Percentiles rank a stretch among this genome's conserved stretches.
Conservation (phyloP, 1,140 invertebrate species). For the Drosophila serrata region DNA sequence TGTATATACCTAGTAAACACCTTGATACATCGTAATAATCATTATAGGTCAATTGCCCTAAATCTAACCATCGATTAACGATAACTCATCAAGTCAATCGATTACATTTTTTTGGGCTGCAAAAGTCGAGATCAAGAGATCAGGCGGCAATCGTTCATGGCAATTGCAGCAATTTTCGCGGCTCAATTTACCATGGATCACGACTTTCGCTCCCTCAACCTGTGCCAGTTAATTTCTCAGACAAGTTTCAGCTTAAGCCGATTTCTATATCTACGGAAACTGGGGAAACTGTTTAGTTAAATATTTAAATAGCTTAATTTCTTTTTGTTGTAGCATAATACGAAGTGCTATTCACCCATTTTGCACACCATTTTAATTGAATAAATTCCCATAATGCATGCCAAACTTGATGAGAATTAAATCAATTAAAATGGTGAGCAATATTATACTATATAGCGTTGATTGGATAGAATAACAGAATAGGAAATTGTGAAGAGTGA, state of each 20-base stretch:
- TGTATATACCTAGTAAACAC: not conserved
- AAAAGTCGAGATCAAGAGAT: slow-evolving; percentile 8
- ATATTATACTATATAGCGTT: not conserved
- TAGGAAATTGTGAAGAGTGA: slow-evolving; percentile 1
- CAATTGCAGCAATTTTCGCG: slow-evolving; percentile 33
- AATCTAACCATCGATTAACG: slow-evolving; percentile 11
- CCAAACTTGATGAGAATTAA: not conserved
- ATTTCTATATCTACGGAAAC: not conserved
- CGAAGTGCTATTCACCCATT: not conserved
- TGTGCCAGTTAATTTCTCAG: slow-evolving; percentile 5
- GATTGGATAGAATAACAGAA: slow-evolving; percentile 33
- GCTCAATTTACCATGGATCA: slow-evolving; percentile 11
- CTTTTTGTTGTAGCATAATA: not conserved
- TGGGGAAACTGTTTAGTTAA: not conserved
- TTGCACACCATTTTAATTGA: not conserved
- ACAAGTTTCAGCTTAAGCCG: not conserved
- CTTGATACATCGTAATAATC: not conserved
- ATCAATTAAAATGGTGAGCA: slow-evolving; percentile 14
- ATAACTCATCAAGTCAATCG: slow-evolving; percentile 6
- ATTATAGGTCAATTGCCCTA: too few species aligned
- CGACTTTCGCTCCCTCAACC: slow-evolving; percentile 45
- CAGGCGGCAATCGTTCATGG: slow-evolving; percentile 11
- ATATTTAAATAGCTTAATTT: slow-evolving; percentile 13
- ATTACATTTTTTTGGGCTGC: slow-evolving; percentile 1
- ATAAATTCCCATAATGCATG: not conserved